Percentiles rank a stretch among this genome's conserved stretches.
Evolutionary conservation across 2,888 invertebrate species (phyloP).

Genomic region (Shargacucullia verbasci): DNA sequence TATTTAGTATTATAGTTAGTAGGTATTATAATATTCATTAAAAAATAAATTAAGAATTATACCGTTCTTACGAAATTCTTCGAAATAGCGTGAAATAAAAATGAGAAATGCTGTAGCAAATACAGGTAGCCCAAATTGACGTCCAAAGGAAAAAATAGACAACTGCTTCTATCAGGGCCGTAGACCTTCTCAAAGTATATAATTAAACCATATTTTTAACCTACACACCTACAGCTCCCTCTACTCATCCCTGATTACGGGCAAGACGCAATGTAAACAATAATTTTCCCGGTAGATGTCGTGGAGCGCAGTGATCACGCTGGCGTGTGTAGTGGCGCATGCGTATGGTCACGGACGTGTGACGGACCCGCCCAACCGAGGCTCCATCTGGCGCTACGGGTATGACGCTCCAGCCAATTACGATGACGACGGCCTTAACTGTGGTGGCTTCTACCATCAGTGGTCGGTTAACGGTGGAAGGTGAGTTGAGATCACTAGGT

Average conservation of each 20-base stretch:
- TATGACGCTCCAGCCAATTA: conserved; percentile 94
- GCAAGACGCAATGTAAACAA: background rate
- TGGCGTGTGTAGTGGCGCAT: conserved; percentile 54
- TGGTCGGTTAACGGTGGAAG: conserved; percentile 93
- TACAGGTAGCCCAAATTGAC: too few species aligned
- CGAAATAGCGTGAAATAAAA: too few species aligned
- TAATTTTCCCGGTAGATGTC: conserved; percentile 64
- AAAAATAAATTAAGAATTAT: too few species aligned
- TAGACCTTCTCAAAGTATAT: too few species aligned
- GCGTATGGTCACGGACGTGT: conserved; percentile 91
- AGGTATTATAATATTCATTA: too few species aligned
- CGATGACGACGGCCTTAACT: conserved; percentile 95
- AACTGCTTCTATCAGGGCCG: too few species aligned
- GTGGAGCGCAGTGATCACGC: conserved; percentile 55
- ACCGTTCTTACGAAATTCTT: too few species aligned
- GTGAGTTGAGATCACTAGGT: conserved; percentile 55
- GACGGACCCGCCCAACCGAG: conserved; percentile 93
- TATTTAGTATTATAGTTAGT: too few species aligned
- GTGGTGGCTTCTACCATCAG: conserved; percentile 94
- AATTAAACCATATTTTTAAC: too few species aligned
- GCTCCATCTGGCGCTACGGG: conserved; percentile 95
- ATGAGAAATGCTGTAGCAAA: too few species aligned
- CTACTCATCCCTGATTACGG: background rate
- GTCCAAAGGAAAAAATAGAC: too few species aligned
- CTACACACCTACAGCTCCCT: too few species aligned